Base-by-base conservation (phyloP, 1,140 invertebrate genomes). In the Homarus americanus region DNA sequence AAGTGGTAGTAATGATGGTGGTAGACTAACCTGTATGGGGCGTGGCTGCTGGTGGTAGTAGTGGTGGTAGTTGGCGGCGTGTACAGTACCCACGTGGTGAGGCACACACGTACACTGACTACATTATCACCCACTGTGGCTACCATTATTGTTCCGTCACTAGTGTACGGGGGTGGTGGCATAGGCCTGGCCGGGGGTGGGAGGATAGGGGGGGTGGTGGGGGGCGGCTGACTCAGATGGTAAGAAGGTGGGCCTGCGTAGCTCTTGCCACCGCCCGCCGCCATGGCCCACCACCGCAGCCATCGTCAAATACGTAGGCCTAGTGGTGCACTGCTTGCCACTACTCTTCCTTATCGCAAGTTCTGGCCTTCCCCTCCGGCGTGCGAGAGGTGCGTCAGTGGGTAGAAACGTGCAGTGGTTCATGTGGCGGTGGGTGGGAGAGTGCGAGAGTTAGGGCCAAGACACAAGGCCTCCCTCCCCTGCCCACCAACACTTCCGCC, bases 401-500 rank as follows among this genome's bases (percentile, higher is more conserved):
- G 53, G 53, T 58, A 58, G 53, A 20, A 15, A 20, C 24, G 53
- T 20, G 53, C 3, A 49, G 44, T 15, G 44, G 15, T 15, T 4
- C 5, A 49, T 49, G 44, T 4, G 44, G 4, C 15, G 44, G 15
- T 49, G 44, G 15, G 15, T 3, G 2, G 24, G 53, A n/a, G n/a
- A n/a, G 53, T 3, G 53, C 17, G 53, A 20, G 17, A 58, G 10
- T 15, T 17, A 32, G 78, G 32, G 49, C 49, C 32, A 69, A 28
- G 63, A 32, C 58, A 82, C 49, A 53, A 82, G 72, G 82, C 83
- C 69, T 73, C 10, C 40, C 83, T 63, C 24, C 9, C 28, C 53
- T 53, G 63, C 63, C 63, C 69, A 85, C 63, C 63, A 40, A 85
- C 69, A 75, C 69, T 85, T 75, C 83, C 69, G 83, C 83, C 83